A percentile compares a stretch with the other conserved stretches of the same genome.
Conservation (phyloP, 2,797 vertebrate species). For the Manis crassicaudata region DNA sequence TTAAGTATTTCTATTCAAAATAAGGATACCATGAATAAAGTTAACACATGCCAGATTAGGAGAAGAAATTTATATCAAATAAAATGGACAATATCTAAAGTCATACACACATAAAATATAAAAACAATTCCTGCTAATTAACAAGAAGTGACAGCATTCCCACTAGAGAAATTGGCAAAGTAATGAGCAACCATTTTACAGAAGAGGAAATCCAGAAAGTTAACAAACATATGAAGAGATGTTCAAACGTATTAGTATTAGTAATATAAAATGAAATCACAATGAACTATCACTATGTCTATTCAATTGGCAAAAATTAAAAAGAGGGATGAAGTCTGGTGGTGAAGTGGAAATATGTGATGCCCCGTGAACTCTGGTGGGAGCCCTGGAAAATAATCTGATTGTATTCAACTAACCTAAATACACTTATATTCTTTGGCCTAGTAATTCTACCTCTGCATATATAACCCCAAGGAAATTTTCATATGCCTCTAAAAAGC, state of each 20-base stretch:
- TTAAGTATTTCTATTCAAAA: background rate
- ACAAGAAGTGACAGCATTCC: background rate
- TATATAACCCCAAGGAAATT: background rate
- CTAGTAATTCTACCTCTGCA: background rate
- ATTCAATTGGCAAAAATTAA: background rate
- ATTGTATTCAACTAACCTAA: background rate
- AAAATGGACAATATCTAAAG: conserved; percentile 28
- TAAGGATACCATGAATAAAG: background rate
- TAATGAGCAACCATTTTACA: background rate
- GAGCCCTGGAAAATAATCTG: background rate
- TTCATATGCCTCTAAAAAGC: background rate
- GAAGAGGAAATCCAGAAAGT: background rate
- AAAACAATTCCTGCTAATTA: background rate
- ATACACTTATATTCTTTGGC: background rate
- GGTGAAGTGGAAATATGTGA: background rate
- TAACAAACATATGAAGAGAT: background rate
- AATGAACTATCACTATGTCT: background rate
- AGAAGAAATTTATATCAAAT: conserved; percentile 17
- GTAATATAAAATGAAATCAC: background rate
- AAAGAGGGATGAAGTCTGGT: background rate
- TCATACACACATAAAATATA: background rate
- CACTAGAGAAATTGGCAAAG: background rate
- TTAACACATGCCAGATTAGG: conserved; percentile 1
- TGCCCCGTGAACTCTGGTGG: background rate
- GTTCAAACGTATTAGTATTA: background rate